Evolutionary conservation across 2,888 invertebrate species (phyloP).

Genomic region (Neria commutata): DNA sequence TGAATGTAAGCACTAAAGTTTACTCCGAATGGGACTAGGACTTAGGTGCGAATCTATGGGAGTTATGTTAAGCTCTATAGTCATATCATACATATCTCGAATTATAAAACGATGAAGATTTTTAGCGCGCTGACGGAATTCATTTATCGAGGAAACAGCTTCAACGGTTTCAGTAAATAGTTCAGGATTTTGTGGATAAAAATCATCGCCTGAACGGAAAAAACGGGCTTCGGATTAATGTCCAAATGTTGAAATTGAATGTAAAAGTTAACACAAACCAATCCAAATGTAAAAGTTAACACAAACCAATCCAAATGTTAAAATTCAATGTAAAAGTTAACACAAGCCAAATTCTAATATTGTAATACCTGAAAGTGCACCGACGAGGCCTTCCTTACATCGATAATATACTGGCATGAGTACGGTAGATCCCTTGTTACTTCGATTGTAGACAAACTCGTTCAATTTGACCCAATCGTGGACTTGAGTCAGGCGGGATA

Average conservation of each 20-base stretch:
- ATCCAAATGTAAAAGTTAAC: neutral
- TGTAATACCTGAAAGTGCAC: constrained; percentile 69
- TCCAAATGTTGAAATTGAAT: neutral
- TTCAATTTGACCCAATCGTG: constrained; percentile 66
- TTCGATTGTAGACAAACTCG: constrained; percentile 66
- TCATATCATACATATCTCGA: constrained; percentile 37
- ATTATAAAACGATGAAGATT: constrained; percentile 52
- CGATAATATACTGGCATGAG: constrained; percentile 65
- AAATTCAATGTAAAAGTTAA: neutral
- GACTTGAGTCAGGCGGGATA: constrained; percentile 68
- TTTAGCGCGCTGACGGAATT: constrained; percentile 47
- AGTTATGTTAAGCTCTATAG: constrained; percentile 40
- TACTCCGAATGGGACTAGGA: constrained; percentile 12
- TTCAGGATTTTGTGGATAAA: constrained; percentile 60
- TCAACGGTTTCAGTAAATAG: constrained; percentile 38
- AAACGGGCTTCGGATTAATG: neutral
- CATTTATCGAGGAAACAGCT: constrained; percentile 40
- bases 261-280: neutral
- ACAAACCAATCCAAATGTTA: too few species aligned
- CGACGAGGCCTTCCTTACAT: constrained; percentile 67
- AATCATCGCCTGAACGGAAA: constrained; percentile 63
- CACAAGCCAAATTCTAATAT: too few species aligned
- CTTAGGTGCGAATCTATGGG: constrained; percentile 44
- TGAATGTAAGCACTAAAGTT: neutral
- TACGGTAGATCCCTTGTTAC: constrained; percentile 65